Base-by-base conservation (phyloP, 2,797 vertebrate genomes). In the Coregonus suidteri region DNA sequence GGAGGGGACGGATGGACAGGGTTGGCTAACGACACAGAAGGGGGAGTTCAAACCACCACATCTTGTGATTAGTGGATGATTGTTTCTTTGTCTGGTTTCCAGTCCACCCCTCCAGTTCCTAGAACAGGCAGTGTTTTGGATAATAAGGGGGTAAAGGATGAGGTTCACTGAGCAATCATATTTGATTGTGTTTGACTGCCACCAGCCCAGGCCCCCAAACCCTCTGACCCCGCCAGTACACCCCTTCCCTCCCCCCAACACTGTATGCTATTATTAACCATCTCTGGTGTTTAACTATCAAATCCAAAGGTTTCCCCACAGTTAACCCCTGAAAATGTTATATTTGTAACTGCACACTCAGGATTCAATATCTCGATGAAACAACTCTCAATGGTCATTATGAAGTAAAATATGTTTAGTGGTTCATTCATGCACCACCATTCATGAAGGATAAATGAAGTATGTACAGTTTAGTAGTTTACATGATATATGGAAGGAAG, bases 141-240 rank as follows among this genome's bases (percentile, higher is more conserved):
- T 20, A 82, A 9, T 69, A 75, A 71, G 0, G 18, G 69, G 83
- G 82, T 86, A 82, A 75, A 62, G 75, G 73, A 3, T 68, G 54
- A 62, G 89, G 86, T 89, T 91, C 91, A 91, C 75, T 84, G 88
- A 91, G 75, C 89, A 90, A 82, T 91, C 80, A 0, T 68, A 81
- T 79, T 66, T 90, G 77, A 91, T 89, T 83, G 74, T 80, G 84
- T 91, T 92, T 90, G 88, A 88, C 86, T 72, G 75, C 75, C 56
- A 79, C 20, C 75, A 78, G 80, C n/a, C 11, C 56, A 62, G 83
- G 81, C 82, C 79, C 68, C 71, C 51, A 76, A 82, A 78, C 83
- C 59, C 56, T 64, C 13, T 59, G 59, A 83, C 81, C 69, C 41
- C 52, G 4, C 41, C 54, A 75, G 13, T 34, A 79, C 62, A 56